These are phyloP conservation scores for Nebria salina DNA, from an alignment of 2,888 invertebrate species.

Conservation along the genomic window DNA sequence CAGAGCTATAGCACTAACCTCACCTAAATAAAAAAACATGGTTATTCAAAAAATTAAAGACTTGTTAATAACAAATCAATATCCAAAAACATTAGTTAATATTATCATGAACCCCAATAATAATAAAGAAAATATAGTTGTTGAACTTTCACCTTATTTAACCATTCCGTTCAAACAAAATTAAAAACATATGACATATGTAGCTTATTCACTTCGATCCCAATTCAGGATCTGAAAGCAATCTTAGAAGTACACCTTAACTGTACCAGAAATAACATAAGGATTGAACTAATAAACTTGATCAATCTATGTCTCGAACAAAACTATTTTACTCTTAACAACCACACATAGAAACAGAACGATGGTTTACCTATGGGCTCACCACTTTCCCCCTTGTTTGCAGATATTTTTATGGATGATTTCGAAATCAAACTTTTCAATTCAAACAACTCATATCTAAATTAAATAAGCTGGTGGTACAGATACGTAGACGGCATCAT, in stretches of 20 bases:
- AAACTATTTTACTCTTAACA: slow-evolving; percentile 26
- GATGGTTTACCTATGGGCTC: slow-evolving; percentile 19
- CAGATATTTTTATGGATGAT: slow-evolving; percentile 21
- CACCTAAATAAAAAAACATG: no score
- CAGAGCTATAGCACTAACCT: no score
- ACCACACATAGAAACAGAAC: slow-evolving; percentile 10
- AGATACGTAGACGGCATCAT: slow-evolving; percentile 33
- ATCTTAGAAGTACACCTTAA: slow-evolving; percentile 8
- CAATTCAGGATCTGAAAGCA: background rate
- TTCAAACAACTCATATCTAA: background rate
- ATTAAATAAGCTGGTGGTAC: slow-evolving; percentile 7
- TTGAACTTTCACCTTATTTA: no score
- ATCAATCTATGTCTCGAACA: slow-evolving; percentile 11
- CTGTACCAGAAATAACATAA: background rate
- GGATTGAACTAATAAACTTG: background rate
- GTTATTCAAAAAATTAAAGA: no score
- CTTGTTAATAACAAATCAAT: no score
- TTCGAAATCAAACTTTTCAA: slow-evolving; percentile 21
- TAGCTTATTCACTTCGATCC: slow-evolving; percentile 27
- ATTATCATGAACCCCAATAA: no score
- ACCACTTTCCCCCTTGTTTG: slow-evolving; percentile 24
- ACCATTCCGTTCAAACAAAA: no score
- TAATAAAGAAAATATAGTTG: no score
- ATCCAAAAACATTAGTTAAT: no score
- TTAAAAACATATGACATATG: no score